A percentile compares a stretch with the other conserved stretches of the same genome.
These are phyloP conservation scores for Lagorchestes hirsutus DNA, from an alignment of 2,797 vertebrate genomes.

Conservation along the genomic window DNA sequence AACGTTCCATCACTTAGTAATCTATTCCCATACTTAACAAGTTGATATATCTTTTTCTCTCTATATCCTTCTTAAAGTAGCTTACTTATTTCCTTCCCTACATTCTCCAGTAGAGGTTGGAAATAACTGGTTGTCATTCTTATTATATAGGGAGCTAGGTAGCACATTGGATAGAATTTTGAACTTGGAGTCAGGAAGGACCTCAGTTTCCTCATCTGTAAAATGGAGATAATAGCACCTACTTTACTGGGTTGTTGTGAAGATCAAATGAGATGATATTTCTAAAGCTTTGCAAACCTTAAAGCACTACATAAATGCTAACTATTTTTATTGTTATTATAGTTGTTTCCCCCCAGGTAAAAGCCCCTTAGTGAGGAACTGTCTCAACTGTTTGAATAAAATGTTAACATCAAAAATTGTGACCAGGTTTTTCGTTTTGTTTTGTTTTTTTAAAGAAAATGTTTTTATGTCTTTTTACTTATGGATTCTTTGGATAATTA, in stretches of 20 bases:
- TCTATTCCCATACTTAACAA: background rate
- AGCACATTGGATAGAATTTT: background rate
- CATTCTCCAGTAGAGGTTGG: background rate
- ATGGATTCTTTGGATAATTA: constrained; percentile 30
- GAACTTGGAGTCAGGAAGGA: background rate
- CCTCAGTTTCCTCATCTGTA: background rate
- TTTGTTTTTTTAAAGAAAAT: constrained; percentile 34
- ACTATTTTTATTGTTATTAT: background rate
- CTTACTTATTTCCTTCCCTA: background rate
- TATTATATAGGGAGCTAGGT: background rate
- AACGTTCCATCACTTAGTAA: constrained; percentile 21
- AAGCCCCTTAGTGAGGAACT: background rate
- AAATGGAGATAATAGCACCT: background rate
- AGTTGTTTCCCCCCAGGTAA: background rate
- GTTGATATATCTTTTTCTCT: background rate
- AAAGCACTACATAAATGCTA: background rate
- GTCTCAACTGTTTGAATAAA: constrained; percentile 19
- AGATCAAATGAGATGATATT: background rate
- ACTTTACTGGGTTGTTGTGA: background rate
- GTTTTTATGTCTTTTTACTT: constrained; percentile 22
- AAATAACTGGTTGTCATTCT: constrained; percentile 39
- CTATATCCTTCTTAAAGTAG: constrained; percentile 22
- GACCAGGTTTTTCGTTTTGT: constrained; percentile 40
- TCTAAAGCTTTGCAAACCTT: background rate
- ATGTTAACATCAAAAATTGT: constrained; percentile 35